A percentile compares a stretch with the other conserved stretches of the same genome.
Evolutionary conservation across 2,888 invertebrate species (phyloP).

Genomic region (Tiphia femorata): DNA sequence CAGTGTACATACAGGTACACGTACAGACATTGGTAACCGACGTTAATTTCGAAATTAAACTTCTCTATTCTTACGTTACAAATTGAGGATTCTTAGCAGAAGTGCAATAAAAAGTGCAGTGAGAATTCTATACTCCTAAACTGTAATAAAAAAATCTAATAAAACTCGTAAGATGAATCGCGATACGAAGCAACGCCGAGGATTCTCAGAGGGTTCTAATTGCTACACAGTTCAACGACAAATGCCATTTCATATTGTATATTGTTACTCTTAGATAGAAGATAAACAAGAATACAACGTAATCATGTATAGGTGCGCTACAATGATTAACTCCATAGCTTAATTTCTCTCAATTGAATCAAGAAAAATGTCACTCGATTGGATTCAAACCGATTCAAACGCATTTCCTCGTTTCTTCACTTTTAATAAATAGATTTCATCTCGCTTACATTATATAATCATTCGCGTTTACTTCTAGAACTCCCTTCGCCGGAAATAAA

Average conservation of each 20-base stretch:
- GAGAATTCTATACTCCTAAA: too few species aligned
- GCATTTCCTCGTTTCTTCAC: too few species aligned
- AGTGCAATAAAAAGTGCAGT: too few species aligned
- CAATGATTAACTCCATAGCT: constrained; percentile 34
- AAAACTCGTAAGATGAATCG: too few species aligned
- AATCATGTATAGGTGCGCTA: constrained; percentile 54
- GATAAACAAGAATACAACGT: constrained; percentile 57
- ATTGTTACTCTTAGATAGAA: constrained; percentile 51
- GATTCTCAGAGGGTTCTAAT: too few species aligned
- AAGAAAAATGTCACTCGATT: constrained; percentile 31
- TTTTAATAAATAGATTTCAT: constrained; percentile 43
- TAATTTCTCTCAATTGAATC: constrained; percentile 28
- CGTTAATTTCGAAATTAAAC: too few species aligned
- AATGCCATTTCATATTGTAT: constrained; percentile 40
- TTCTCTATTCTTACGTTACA: too few species aligned
- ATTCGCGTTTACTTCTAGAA: constrained; percentile 7
- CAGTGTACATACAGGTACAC: too few species aligned
- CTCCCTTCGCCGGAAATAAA: constrained; percentile 11
- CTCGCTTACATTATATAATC: constrained; percentile 34
- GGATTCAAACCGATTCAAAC: constrained; percentile 23
- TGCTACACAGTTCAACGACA: neutral
- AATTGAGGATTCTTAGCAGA: too few species aligned
- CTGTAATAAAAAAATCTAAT: too few species aligned
- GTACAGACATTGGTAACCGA: too few species aligned
- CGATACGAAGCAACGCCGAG: too few species aligned